Percentiles rank a stretch among this genome's conserved stretches.
These are phyloP conservation scores for Tetramorium bicarinatum DNA, from an alignment of 2,888 invertebrate species.

Conservation along the genomic window DNA sequence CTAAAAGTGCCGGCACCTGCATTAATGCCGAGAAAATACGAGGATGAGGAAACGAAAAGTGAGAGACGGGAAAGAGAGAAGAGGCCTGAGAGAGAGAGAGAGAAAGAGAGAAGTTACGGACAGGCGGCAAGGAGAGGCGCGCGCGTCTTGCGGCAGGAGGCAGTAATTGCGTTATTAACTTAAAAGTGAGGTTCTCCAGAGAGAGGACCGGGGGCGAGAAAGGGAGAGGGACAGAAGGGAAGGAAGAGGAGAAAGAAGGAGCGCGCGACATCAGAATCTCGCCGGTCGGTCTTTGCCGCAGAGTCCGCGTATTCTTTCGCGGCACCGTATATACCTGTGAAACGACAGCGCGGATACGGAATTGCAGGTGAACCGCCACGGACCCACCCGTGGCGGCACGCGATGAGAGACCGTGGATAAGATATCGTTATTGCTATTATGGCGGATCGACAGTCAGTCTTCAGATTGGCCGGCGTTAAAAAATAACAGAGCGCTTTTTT, in stretches of 20 bases:
- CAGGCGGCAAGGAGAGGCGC: constrained; percentile 61
- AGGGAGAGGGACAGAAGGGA: constrained; percentile 64
- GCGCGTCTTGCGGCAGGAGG: constrained; percentile 75
- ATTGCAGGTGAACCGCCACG: constrained; percentile 60
- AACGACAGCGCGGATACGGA: constrained; percentile 62
- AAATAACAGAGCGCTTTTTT: constrained; percentile 32
- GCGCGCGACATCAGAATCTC: constrained; percentile 67
- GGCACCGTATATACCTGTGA: constrained; percentile 54
- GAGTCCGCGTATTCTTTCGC: constrained; percentile 66
- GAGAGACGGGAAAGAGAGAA: constrained; percentile 21
- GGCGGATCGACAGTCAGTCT: constrained; percentile 51
- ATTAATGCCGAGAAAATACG: constrained; percentile 65
- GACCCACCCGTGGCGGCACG: constrained; percentile 63
- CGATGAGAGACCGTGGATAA: constrained; percentile 59
- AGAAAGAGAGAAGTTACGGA: constrained; percentile 4
- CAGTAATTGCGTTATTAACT: constrained; percentile 83
- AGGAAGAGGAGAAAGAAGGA: constrained; percentile 68
- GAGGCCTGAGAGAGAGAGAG: not conserved
- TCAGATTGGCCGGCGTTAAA: constrained; percentile 49
- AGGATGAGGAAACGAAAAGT: constrained; percentile 44
- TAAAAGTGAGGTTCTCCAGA: constrained; percentile 79
- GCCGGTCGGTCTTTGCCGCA: constrained; percentile 82
- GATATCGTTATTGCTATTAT: constrained; percentile 56
- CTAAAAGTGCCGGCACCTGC: constrained; percentile 50
- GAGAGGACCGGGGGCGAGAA: constrained; percentile 36